phyloP scores from a whole-genome alignment of 2,797 vertebrate species.

The Periophthalmus magnuspinnatus region DNA sequence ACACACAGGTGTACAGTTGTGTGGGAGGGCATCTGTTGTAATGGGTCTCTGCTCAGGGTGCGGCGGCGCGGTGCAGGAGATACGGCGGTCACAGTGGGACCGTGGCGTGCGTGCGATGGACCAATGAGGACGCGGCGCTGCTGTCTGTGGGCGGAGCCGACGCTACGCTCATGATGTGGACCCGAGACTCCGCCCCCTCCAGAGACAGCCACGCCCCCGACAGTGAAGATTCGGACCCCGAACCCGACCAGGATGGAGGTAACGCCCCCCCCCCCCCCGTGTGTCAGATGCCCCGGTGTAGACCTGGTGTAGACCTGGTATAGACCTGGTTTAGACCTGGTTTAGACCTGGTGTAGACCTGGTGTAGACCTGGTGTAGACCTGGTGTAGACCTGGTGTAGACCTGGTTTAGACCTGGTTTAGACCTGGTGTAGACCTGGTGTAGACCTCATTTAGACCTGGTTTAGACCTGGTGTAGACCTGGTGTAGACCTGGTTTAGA shows the following conservation, averaged over 20 bases:
- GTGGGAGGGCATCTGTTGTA: neutral
- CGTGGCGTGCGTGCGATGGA: conserved; percentile 92
- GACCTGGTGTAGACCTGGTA: no score
- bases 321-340: no score
- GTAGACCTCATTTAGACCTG: no score
- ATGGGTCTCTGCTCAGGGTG: conserved; percentile 75
- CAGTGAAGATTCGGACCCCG: conserved; percentile 94
- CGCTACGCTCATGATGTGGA: conserved; percentile 96
- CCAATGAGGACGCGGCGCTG: conserved; percentile 88
- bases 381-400: no score
- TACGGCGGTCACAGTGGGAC: conserved; percentile 95
- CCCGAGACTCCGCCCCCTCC: conserved; percentile 83
- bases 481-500: no score
- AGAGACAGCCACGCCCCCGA: conserved; percentile 91
- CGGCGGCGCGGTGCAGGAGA: conserved; percentile 90
- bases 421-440: no score
- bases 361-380: no score
- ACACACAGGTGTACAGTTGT: no score
- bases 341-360: no score
- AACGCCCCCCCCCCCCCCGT: neutral
- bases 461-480: no score
- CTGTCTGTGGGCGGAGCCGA: conserved; percentile 94
- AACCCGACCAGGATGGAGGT: conserved; percentile 95
- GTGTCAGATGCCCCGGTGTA: no score
- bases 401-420: no score